Evolutionary conservation across 2,113 vertebrate species (phyloP).

Genomic region (Cichladusa arquata): DNA sequence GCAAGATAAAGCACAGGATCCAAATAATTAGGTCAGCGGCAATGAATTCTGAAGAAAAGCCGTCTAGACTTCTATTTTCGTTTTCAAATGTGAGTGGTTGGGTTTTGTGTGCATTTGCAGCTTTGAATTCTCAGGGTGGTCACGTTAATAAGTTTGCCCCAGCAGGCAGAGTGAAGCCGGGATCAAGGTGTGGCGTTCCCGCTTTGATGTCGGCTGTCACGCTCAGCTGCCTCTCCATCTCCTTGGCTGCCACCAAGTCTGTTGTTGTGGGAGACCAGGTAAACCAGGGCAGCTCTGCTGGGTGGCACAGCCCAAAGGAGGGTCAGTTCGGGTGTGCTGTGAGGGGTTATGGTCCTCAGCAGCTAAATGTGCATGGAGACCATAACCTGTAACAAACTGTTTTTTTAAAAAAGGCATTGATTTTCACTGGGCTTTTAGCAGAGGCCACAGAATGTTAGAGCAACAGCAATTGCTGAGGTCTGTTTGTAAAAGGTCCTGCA

Average conservation of each 20-base stretch:
- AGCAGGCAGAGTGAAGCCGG: constrained; percentile 80
- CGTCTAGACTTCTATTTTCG: constrained; percentile 82
- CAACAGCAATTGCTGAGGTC: neutral
- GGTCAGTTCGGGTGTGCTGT: neutral
- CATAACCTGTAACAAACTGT: neutral
- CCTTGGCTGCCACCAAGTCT: constrained; percentile 85
- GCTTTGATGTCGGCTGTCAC: constrained; percentile 84
- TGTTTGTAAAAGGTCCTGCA: neutral
- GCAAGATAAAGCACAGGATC: constrained; percentile 68
- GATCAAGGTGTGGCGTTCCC: constrained; percentile 82
- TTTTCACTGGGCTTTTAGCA: neutral
- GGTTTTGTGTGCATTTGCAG: constrained; percentile 36
- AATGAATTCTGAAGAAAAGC: constrained; percentile 73
- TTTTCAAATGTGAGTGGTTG: constrained; percentile 66
- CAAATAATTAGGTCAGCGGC: constrained; percentile 79
- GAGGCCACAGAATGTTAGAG: neutral
- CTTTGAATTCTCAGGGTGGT: constrained; percentile 88
- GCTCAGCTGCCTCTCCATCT: constrained; percentile 76
- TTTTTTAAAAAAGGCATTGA: neutral
- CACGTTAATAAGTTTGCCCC: constrained; percentile 82
- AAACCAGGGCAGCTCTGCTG: constrained; percentile 62
- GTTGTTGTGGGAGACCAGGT: constrained; percentile 79
- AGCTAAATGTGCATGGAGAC: neutral
- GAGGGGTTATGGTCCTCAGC: neutral
- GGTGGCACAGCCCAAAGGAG: neutral